phyloP scores from a whole-genome alignment of 2,797 vertebrate species.

The Sarcoramphus papa region DNA sequence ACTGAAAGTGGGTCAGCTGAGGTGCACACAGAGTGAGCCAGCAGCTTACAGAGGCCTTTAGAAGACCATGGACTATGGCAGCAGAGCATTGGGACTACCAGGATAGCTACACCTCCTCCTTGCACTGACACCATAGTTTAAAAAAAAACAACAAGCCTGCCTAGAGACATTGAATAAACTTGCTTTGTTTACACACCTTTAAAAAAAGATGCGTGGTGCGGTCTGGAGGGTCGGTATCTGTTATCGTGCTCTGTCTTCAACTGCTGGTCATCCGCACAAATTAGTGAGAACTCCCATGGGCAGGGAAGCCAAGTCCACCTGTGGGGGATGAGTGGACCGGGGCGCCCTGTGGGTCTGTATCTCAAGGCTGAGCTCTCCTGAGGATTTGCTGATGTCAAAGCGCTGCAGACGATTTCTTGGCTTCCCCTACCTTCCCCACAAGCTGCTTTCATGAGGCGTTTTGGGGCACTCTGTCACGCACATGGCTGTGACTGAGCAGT shows the following conservation, averaged over 20 bases:
- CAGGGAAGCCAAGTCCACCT: not conserved
- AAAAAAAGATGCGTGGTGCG: not conserved
- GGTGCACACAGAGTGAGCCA: not conserved
- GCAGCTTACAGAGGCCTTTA: not conserved
- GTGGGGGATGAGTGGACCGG: no score
- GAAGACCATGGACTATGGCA: not conserved
- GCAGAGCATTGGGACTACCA: not conserved
- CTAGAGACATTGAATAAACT: not conserved
- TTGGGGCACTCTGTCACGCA: not conserved
- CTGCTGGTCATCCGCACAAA: not conserved
- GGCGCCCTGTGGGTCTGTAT: not conserved
- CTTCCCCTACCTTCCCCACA: not conserved
- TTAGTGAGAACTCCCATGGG: not conserved
- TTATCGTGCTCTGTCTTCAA: rapidly evolving
- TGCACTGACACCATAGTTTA: not conserved
- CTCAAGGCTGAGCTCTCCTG: not conserved
- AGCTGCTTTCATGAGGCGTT: not conserved
- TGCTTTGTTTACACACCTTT: not conserved
- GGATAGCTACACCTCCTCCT: not conserved
- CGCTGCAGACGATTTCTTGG: not conserved
- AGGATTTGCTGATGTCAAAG: not conserved
- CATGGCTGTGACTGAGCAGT: not conserved
- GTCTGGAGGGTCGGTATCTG: not conserved
- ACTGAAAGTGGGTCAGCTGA: not conserved
- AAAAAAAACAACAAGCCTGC: not conserved